A percentile compares a stretch with the other conserved stretches of the same genome.
Conservation (phyloP, 2,113 vertebrate species). For the Micronycteris hirsuta region DNA sequence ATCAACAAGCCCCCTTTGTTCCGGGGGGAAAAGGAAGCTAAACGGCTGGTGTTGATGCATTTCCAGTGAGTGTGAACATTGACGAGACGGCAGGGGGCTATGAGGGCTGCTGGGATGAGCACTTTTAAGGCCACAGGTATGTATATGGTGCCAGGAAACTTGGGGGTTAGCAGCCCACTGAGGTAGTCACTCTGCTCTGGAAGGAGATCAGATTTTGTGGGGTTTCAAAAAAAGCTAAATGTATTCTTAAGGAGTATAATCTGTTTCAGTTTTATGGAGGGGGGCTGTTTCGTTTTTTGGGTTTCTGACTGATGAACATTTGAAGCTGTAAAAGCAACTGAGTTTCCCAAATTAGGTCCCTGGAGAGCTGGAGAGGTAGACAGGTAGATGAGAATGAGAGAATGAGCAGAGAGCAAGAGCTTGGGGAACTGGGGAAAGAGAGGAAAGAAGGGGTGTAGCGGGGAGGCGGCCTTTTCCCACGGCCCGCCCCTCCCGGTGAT, state of each 20-base stretch:
- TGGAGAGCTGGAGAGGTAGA: conserved; percentile 36
- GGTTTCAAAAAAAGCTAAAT: background rate
- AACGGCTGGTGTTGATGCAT: conserved; percentile 28
- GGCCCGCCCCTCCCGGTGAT: background rate
- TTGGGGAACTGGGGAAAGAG: background rate
- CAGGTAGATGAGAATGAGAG: background rate
- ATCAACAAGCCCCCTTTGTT: conserved; percentile 65
- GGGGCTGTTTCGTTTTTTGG: background rate
- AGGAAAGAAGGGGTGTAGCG: background rate
- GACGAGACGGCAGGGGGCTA: background rate
- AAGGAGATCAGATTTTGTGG: background rate
- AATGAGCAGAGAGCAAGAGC: background rate
- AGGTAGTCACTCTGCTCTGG: background rate
- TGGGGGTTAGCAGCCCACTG: background rate
- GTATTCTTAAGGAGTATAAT: background rate
- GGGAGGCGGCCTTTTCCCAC: background rate
- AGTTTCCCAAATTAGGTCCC: conserved; percentile 17
- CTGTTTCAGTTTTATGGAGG: background rate
- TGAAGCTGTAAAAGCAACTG: background rate
- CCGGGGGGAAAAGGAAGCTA: background rate
- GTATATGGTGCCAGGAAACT: background rate
- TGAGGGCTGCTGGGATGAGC: background rate
- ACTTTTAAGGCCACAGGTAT: background rate
- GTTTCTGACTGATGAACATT: background rate
- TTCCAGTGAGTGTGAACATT: background rate